Evolutionary conservation across 2,113 vertebrate species (phyloP).

Genomic region (Thomomys bottae): DNA sequence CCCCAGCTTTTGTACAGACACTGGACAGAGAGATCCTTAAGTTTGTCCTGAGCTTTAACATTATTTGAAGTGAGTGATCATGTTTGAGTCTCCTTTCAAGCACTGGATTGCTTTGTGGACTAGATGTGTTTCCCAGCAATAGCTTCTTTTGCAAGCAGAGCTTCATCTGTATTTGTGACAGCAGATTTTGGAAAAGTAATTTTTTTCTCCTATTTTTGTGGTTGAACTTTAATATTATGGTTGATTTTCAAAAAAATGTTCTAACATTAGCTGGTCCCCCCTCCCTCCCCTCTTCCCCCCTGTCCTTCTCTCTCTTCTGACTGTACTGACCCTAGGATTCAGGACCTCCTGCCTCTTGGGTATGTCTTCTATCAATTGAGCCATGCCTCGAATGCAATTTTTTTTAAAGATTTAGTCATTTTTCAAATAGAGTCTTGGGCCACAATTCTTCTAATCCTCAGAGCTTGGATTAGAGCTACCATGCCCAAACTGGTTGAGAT

Average conservation of each 20-base stretch:
- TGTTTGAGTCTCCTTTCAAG: constrained; percentile 13
- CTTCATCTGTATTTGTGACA: not conserved
- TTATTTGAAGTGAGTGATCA: not conserved
- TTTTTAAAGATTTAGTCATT: too few species aligned
- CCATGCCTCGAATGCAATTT: not conserved
- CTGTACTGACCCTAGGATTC: too few species aligned
- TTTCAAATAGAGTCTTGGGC: too few species aligned
- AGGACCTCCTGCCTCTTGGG: too few species aligned
- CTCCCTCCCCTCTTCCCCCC: accelerated
- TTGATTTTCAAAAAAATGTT: not conserved
- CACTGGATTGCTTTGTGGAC: not conserved
- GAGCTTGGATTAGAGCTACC: too few species aligned
- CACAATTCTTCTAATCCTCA: too few species aligned
- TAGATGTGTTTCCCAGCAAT: not conserved
- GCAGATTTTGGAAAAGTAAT: constrained; percentile 1
- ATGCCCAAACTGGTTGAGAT: too few species aligned
- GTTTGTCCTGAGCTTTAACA: not conserved
- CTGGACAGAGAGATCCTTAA: not conserved
- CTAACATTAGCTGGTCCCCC: not conserved
- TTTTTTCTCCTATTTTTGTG: not conserved
- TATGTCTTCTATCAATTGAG: not conserved
- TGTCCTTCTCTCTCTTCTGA: too few species aligned
- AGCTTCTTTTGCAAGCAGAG: not conserved
- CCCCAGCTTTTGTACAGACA: not conserved
- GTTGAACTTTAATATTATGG: not conserved